Percentiles rank a stretch among this genome's conserved stretches.
Evolutionary conservation across 2,797 vertebrate species (phyloP).

Genomic region (Petrocephalus schoutedeni): DNA sequence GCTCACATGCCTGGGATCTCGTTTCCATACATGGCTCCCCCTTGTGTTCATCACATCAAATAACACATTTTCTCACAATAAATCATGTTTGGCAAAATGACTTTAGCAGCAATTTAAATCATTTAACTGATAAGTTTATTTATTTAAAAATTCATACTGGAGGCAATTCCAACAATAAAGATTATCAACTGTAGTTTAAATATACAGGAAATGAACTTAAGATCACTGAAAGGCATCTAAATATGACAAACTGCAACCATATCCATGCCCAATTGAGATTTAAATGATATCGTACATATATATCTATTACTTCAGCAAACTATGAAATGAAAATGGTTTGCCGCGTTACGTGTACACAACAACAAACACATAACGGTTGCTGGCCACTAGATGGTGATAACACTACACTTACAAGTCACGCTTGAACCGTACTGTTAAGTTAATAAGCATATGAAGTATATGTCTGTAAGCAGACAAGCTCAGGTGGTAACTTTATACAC

Average conservation of each 20-base stretch:
- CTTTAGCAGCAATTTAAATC: background rate
- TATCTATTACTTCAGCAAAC: background rate
- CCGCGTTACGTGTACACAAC: background rate
- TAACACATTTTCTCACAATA: background rate
- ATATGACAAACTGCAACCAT: background rate
- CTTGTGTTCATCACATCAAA: background rate
- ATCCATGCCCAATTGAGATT: background rate
- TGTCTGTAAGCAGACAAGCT: background rate
- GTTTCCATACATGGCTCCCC: background rate
- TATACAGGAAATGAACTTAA: background rate
- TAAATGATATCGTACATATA: background rate
- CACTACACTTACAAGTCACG: background rate
- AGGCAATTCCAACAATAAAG: background rate
- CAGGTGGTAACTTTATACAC: background rate
- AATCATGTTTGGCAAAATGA: background rate
- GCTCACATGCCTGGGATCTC: background rate
- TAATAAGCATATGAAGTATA: background rate
- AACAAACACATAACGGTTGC: background rate
- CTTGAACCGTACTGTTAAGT: background rate
- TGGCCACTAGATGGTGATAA: constrained; percentile 18
- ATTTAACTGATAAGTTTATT: background rate
- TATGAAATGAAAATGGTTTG: background rate
- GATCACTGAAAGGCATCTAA: background rate
- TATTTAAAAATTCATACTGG: background rate
- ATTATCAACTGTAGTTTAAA: background rate